Conservation (phyloP, 2,113 vertebrate species). For the Tinamus guttatus region DNA sequence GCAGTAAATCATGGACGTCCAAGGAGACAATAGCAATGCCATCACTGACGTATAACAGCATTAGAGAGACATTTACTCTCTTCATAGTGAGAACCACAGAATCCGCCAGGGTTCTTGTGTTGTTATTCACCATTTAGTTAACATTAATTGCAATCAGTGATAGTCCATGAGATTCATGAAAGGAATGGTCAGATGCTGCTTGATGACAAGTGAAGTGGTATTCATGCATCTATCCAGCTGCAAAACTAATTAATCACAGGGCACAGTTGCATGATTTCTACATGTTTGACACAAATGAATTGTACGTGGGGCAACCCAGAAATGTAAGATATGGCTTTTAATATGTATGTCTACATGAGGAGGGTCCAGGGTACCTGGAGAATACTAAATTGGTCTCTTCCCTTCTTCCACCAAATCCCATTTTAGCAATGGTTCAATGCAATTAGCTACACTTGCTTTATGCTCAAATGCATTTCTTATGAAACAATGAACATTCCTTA, state of each 20-base stretch:
- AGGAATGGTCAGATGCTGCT: background rate
- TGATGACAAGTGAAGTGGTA: background rate
- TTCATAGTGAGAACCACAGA: background rate
- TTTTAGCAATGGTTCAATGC: background rate
- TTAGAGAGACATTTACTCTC: background rate
- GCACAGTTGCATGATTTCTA: background rate
- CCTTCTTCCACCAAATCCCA: background rate
- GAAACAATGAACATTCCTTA: background rate
- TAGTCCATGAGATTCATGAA: background rate
- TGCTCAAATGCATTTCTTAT: background rate
- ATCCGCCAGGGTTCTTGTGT: background rate
- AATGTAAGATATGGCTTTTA: background rate
- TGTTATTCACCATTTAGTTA: background rate
- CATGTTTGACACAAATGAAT: background rate
- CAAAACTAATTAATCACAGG: background rate
- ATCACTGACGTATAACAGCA: accelerated
- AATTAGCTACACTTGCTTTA: background rate
- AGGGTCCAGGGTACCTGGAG: background rate
- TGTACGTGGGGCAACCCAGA: background rate
- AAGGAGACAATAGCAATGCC: accelerated
- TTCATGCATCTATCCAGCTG: background rate
- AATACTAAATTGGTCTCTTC: background rate
- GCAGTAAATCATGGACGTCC: background rate
- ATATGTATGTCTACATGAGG: background rate
- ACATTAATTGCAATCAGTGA: background rate